phyloP scores from a whole-genome alignment of 2,797 vertebrate genomes.

The Nannoperca australis region DNA sequence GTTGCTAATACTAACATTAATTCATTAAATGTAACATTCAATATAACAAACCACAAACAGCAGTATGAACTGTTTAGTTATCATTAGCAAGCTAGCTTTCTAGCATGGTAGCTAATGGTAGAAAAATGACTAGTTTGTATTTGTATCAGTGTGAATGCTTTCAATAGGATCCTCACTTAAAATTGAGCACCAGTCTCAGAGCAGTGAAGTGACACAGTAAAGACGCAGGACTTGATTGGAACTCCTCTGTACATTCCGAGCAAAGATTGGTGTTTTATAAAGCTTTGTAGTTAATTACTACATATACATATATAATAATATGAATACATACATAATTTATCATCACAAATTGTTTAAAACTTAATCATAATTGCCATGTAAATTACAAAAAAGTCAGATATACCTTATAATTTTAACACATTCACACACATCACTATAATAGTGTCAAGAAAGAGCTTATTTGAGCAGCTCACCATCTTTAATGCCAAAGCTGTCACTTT shows the following conservation, averaged over 20 bases:
- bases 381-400: background rate
- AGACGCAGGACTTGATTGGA: background rate
- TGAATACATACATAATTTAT: background rate
- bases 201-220: background rate
- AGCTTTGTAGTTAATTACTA: no score
- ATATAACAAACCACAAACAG: background rate
- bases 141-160: background rate
- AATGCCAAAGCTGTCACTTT: conserved; percentile 11
- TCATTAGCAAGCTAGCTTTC: background rate
- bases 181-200: background rate
- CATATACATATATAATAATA: background rate
- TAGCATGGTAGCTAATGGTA: background rate
- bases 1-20: background rate
- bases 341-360: background rate
- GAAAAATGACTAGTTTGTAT: background rate
- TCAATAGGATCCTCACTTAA: background rate
- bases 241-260: background rate
- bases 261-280: background rate
- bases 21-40: background rate
- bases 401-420: background rate
- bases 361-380: background rate
- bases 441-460: background rate
- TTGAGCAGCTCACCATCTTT: background rate
- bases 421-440: background rate
- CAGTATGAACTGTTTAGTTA: background rate